Base-by-base conservation (phyloP, 2,888 invertebrate genomes). In the Octonoba sinensis region DNA sequence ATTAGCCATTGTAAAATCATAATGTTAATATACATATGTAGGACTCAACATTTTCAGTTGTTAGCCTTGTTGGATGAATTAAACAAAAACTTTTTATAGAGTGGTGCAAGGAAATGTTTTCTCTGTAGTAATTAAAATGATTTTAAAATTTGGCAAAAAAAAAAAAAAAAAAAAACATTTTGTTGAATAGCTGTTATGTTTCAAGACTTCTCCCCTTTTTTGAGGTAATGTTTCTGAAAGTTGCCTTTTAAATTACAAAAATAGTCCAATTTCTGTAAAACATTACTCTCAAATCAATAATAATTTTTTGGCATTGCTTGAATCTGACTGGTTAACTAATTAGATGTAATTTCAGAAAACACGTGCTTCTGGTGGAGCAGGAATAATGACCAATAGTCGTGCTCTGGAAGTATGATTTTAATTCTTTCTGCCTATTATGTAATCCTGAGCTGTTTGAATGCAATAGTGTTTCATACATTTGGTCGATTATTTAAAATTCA, bases 351-450 rank as follows among this genome's bases (percentile, higher is more conserved):
- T 60, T 20, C 20, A 62, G 62, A 81, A 73, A 62, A 46, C 54
- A 51, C 73, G 62, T 69, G 22, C 47, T n/a, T 56, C 73, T 57
- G 73, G 73, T 18, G 18, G 71, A 15, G 3, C 18, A 18, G 79
- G 79, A 18, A 49, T 81, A 20, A 76, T 78, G 60, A 66, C 84
- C 22, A 77, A 78, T 51, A 74, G 70, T 49, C 62, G 77, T 16
- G 85, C 84, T 22, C 64, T 85, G 16, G 70, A 82, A 56, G 82
- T 82, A 76, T 66, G 72, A 27, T 0, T 18, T 36, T 12, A 18
- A 22, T 20, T n/a, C 20, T 44, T 66, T 75, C 56, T 24, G 0
- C 1, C 22, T 22, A 57, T 70, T 70, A 15, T 70, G 12, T n/a
- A 44, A 36, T 46, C 20, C n/a, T 54, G 16, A 24, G 24, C 8